Evolutionary conservation across 2,888 invertebrate genomes (phyloP), one percentile per base, ranked within the genome.

Genomic region (Xestoiulus laeticollis): DNA sequence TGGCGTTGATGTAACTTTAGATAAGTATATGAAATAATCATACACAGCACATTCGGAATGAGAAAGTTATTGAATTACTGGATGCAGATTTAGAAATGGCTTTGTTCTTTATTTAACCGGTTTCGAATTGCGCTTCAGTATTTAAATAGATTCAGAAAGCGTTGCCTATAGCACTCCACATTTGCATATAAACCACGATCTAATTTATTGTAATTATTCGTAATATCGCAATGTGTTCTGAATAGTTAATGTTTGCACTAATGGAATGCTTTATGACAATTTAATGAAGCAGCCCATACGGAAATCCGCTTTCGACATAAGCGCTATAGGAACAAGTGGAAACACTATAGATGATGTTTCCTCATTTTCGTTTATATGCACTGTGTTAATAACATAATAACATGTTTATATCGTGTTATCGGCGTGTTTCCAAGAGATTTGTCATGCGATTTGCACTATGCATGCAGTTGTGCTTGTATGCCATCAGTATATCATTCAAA

Each of bases 41-140:
- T n/a, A 59, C n/a, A 6, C n/a, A 59, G 53, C 53, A n/a, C 53
- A 59, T 59, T 59, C 19, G 19, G 53, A 59, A 59, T 59, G 53
- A n/a, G n/a, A 59, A 59, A 19, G n/a, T 59, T 59, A 59, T 59
- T 59, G 53, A 59, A 59, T 59, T 59, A 59, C n/a, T 16, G n/a
- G 0, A n/a, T n/a, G 53, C 53, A 59, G 53, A 59, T 59, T 59
- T 59, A 3, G 19, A n/a, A 59, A 59, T n/a, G 53, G 53, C n/a
- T 59, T 59, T 59, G 53, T 59, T 59, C 19, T 59, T 19, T n/a
- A 59, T 59, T 59, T 59, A 6, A 59, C 6, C 6, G 53, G n/a
- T 4, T 59, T 59, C n/a, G 53, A n/a, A 59, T n/a, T 5, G 53
- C 53, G 53, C 53, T 59, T n/a, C 3, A n/a, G n/a, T 59, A 59